Evolutionary conservation across 2,113 vertebrate species (phyloP).

Genomic region (Alligator mississippiensis): DNA sequence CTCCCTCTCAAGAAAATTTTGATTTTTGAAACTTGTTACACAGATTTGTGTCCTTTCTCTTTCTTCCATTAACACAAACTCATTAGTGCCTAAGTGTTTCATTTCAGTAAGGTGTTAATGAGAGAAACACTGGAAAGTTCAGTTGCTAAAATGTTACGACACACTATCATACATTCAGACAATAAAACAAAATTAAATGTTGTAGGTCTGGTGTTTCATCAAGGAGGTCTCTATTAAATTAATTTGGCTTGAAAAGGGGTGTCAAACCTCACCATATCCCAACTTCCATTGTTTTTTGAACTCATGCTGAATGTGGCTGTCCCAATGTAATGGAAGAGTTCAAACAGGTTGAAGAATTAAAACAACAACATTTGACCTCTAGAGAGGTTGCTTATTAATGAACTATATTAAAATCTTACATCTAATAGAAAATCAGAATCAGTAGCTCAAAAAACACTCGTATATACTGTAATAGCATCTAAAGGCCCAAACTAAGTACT

Average conservation of each 20-base stretch:
- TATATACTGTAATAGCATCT: background rate
- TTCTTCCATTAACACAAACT: background rate
- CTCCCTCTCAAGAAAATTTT: background rate
- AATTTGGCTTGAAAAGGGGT: background rate
- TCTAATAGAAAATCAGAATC: background rate
- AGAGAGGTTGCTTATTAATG: background rate
- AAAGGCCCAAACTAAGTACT: background rate
- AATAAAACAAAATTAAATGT: background rate
- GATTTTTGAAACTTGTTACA: background rate
- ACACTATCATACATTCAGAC: background rate
- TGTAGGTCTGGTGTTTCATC: background rate
- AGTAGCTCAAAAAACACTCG: background rate
- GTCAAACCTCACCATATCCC: background rate
- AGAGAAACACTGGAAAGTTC: background rate
- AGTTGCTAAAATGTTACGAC: background rate
- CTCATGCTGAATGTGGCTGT: background rate
- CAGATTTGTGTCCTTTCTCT: background rate
- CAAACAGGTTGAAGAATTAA: background rate
- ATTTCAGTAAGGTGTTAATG: background rate
- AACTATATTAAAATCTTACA: background rate
- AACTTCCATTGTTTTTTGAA: background rate
- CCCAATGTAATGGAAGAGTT: background rate
- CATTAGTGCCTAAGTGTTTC: background rate
- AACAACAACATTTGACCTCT: background rate
- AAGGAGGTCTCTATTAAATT: background rate